Base-by-base conservation (phyloP, 2,797 vertebrate species). In the Anableps anableps region DNA sequence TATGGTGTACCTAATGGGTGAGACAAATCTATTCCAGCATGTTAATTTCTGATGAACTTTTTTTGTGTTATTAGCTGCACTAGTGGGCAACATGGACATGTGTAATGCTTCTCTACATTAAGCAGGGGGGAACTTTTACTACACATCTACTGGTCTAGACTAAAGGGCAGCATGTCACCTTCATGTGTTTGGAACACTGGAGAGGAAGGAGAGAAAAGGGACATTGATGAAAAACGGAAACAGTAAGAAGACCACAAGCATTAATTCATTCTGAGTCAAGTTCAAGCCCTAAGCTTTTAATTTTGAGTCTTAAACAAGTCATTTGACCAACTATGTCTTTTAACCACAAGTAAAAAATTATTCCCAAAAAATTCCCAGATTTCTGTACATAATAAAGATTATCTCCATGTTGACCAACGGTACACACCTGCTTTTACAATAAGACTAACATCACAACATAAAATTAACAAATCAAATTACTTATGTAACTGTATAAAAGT, bases 131-230 rank as follows among this genome's bases (percentile, higher is more conserved):
- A 19, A 29, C 26, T 72, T 75, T 80, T 21, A 84, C 91, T 88
- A 88, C 14, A 58, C 38, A 82, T 78, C 91, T 92, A 92, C 76
- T 74, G 81, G 80, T 86, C 89, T 93, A 93, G 66, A 87, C 92
- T 92, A 92, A 43, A 81, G 80, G 82, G 89, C 88, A 93, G 86
- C 78, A 83, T 82, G 88, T 94, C 92, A 94, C 92, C 94, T 94
- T 94, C 80, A 75, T 90, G 83, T 88, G 89, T 88, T 88, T 90
- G 91, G 89, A 74, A 75, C 74, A 75, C 55, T 58, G 92, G 66
- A 92, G 83, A 88, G 91, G 72, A 92, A 72, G 79, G 80, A 85
- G 80, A 89, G 79, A 90, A 78, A 90, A 78, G 80, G 79, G 79
- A 83, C 75, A 84, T 9, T 81, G 78, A 87, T 91, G 81, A 86